Evolutionary conservation across 2,797 vertebrate genomes (phyloP).

Genomic region (Pelodytes ibericus): DNA sequence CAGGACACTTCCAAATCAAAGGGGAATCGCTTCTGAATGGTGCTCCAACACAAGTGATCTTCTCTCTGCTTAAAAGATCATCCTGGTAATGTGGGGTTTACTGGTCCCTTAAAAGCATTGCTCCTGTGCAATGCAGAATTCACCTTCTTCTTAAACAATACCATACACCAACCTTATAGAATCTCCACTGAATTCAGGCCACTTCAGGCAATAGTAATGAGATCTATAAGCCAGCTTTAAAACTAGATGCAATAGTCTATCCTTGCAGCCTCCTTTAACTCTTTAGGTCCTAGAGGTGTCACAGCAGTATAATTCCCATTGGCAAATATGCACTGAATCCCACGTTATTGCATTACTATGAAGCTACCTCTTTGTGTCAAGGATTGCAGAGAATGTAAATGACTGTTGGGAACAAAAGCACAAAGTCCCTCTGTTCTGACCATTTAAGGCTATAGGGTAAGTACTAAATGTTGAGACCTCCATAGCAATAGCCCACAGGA

Average conservation of each 20-base stretch:
- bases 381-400: conserved; percentile 1
- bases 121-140: too few relatives aligned
- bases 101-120: too few relatives aligned
- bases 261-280: not conserved
- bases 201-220: not conserved
- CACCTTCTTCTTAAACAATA: too few relatives aligned
- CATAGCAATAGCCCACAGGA: conserved; percentile 15
- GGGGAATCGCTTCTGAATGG: too few relatives aligned
- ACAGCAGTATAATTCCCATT: not conserved
- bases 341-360: conserved; percentile 23
- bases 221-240: not conserved
- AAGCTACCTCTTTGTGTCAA: not conserved
- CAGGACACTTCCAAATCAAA: too few relatives aligned
- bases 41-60: too few relatives aligned
- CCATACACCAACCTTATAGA: too few relatives aligned
- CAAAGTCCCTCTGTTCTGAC: conserved; percentile 23
- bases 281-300: conserved; percentile 1
- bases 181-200: not conserved
- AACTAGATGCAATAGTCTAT: not conserved
- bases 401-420: conserved; percentile 9
- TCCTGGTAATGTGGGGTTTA: too few relatives aligned
- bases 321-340: conserved; percentile 1
- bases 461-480: conserved; percentile 26
- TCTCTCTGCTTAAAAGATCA: too few relatives aligned
- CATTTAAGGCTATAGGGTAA: conserved; percentile 30